These are phyloP conservation scores for Strix aluco DNA, from an alignment of 2,113 vertebrate genomes.

Conservation along the genomic window DNA sequence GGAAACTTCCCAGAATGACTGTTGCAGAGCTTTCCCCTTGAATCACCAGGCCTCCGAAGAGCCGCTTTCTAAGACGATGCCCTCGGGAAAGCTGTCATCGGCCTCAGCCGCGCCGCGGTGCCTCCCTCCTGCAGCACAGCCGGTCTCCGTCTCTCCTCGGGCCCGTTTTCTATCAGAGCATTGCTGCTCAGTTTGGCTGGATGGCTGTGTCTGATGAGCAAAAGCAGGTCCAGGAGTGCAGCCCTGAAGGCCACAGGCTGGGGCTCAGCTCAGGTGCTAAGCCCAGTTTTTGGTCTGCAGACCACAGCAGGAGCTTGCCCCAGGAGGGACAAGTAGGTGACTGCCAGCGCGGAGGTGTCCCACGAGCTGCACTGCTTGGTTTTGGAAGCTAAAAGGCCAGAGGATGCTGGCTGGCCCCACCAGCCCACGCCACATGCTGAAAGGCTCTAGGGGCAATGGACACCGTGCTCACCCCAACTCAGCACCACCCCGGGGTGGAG, in stretches of 20 bases:
- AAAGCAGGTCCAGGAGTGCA: background rate
- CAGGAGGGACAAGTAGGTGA: fast-evolving
- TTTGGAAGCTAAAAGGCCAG: background rate
- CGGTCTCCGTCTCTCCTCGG: fast-evolving
- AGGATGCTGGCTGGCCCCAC: background rate
- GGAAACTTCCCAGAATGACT: conserved; percentile 69
- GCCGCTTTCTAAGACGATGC: conserved; percentile 22
- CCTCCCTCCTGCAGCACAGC: background rate
- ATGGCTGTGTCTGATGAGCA: background rate
- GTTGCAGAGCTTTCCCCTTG: conserved; percentile 63
- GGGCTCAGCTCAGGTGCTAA: background rate
- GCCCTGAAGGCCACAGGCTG: background rate
- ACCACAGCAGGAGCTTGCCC: too few species aligned
- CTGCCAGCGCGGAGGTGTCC: fast-evolving
- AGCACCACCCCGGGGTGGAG: fast-evolving
- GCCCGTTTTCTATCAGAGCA: fast-evolving
- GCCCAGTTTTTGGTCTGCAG: background rate
- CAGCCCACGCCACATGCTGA: fast-evolving
- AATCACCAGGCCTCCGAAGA: background rate
- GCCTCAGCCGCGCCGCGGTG: fast-evolving
- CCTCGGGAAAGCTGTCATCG: background rate
- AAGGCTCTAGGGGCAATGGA: background rate
- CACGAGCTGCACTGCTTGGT: fast-evolving
- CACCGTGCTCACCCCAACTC: fast-evolving
- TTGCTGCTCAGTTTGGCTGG: background rate